A percentile compares a stretch with the other conserved stretches of the same genome.
phyloP scores from a whole-genome alignment of 2,888 invertebrate species.

The Pseudococcus viburni region DNA sequence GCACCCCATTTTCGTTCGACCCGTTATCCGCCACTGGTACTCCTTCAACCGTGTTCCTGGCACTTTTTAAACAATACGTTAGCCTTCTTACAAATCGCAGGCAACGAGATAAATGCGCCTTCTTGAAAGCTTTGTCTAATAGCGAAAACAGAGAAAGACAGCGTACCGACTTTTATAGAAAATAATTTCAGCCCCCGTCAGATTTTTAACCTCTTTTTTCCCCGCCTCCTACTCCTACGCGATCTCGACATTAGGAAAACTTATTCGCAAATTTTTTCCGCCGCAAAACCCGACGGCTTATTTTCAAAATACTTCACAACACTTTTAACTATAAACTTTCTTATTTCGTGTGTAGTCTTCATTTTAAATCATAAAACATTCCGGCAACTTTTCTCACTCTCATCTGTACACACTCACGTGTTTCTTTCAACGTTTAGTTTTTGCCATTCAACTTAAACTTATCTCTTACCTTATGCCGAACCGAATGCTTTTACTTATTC shows the following conservation, averaged over 20 bases:
- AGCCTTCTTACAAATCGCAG: slow-evolving; percentile 38
- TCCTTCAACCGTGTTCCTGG: slow-evolving; percentile 39
- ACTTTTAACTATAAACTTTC: slow-evolving; percentile 34
- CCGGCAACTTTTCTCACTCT: slow-evolving; percentile 5
- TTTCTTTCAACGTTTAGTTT: slow-evolving; percentile 20
- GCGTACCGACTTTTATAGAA: slow-evolving; percentile 33
- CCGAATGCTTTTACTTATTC: slow-evolving; percentile 28
- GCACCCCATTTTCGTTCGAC: slow-evolving; percentile 41
- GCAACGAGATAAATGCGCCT: slow-evolving; percentile 42
- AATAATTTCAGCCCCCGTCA: slow-evolving; percentile 43
- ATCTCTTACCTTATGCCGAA: slow-evolving; percentile 22
- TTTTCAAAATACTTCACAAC: slow-evolving; percentile 36
- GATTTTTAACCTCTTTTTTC: background rate
- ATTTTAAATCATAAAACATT: slow-evolving; percentile 43
- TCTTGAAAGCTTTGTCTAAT: slow-evolving; percentile 45
- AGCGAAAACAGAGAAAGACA: slow-evolving; percentile 35
- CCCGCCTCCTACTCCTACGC: background rate
- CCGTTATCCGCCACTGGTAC: slow-evolving; percentile 39
- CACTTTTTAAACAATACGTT: slow-evolving; percentile 52
- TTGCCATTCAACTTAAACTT: slow-evolving; percentile 38
- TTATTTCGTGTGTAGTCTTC: slow-evolving; percentile 33
- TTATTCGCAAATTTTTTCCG: slow-evolving; percentile 38
- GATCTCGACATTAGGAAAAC: slow-evolving; percentile 22
- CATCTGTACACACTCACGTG: background rate
- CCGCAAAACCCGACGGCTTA: slow-evolving; percentile 39